Conservation (phyloP, 1,140 invertebrate species). For the Coptotermes formosanus region DNA sequence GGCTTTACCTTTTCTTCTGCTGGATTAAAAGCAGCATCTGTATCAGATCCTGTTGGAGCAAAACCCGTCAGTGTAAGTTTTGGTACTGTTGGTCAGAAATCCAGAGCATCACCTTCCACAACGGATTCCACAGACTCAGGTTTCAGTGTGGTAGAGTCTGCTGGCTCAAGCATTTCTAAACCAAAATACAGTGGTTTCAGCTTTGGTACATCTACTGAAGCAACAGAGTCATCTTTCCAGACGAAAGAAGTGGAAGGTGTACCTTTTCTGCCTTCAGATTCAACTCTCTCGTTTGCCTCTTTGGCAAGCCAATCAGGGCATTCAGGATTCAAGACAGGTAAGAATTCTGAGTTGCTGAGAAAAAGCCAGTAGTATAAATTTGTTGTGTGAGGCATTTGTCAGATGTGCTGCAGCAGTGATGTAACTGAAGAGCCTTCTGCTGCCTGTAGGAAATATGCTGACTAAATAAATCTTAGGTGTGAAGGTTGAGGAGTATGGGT, state of each 20-base stretch:
- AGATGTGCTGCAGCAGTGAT: too few species aligned
- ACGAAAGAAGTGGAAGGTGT: neutral
- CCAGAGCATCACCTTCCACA: neutral
- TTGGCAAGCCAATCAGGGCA: conserved; percentile 38
- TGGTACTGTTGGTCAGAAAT: neutral
- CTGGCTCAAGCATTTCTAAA: neutral
- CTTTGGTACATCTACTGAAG: neutral
- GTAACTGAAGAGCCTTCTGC: too few species aligned
- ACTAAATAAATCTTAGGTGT: too few species aligned
- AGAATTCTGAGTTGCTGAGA: neutral
- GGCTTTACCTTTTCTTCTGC: neutral
- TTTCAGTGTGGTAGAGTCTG: too few species aligned
- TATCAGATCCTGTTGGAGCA: neutral
- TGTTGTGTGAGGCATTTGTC: too few species aligned
- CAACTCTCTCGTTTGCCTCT: conserved; percentile 43
- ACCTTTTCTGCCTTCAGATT: conserved; percentile 26
- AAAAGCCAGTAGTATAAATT: too few species aligned
- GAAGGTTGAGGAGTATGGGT: too few species aligned
- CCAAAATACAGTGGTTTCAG: neutral
- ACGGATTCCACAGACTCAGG: neutral
- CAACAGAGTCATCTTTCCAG: neutral
- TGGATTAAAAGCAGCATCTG: neutral
- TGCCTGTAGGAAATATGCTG: too few species aligned
- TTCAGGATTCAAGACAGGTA: conserved; percentile 45
- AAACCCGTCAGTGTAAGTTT: neutral